Percentiles rank a stretch among this genome's conserved stretches.
These are phyloP conservation scores for Eptatretus burgeri DNA, from an alignment of 2,113 vertebrate genomes.

Conservation along the genomic window DNA sequence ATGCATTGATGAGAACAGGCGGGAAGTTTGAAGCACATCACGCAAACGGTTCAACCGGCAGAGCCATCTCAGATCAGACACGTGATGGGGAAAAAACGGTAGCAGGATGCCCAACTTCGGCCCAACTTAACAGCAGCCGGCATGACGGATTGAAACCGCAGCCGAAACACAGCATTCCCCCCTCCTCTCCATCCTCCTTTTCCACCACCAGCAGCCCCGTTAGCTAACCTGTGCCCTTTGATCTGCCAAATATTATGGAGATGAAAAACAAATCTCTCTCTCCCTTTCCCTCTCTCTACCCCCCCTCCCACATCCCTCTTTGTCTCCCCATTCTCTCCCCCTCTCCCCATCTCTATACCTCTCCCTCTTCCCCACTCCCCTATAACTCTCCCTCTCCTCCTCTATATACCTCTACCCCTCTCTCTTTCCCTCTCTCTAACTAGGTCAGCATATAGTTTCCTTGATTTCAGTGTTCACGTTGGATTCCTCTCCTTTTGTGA, in stretches of 20 bases:
- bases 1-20: too few relatives aligned
- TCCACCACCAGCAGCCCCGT: neutral
- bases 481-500: neutral
- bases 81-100: too few relatives aligned
- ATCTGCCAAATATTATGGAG: neutral
- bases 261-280: neutral
- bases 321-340: neutral
- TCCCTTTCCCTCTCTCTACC: neutral
- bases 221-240: neutral
- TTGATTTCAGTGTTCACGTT: neutral
- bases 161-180: neutral
- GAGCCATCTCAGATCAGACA: too few relatives aligned
- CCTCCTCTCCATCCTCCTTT: neutral
- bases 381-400: neutral
- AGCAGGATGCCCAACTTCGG: too few relatives aligned
- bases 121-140: neutral
- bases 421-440: neutral
- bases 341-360: neutral
- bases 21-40: too few relatives aligned
- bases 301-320: neutral
- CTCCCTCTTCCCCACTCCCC: neutral
- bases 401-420: neutral
- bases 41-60: too few relatives aligned
- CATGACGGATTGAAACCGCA: neutral
- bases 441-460: neutral